Conservation (phyloP, 1,140 invertebrate species). For the Drosophila pseudoobscura region DNA sequence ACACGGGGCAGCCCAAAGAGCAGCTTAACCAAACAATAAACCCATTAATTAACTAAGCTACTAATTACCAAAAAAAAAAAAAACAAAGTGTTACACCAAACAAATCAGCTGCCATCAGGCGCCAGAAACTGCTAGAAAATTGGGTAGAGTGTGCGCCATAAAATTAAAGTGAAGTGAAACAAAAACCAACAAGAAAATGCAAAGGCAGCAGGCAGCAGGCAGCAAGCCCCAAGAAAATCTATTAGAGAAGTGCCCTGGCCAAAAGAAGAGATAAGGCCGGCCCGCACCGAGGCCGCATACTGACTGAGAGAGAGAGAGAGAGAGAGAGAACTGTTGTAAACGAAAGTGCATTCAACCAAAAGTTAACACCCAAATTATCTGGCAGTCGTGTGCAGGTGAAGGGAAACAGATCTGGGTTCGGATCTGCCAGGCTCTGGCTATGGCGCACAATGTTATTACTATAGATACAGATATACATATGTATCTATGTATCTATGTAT, state of each 20-base stretch:
- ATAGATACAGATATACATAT: constrained; percentile 18
- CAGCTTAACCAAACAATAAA: not conserved
- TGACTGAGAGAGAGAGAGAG: constrained; percentile 1
- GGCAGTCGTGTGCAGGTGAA: not conserved
- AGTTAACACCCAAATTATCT: constrained; percentile 32
- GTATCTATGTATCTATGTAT: not conserved
- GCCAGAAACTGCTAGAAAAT: constrained; percentile 13
- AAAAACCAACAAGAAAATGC: constrained; percentile 9
- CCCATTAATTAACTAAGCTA: constrained; percentile 1
- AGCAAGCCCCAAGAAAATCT: constrained; percentile 7
- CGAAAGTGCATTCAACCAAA: constrained; percentile 78
- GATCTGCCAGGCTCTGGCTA: not conserved
- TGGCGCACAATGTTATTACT: constrained; percentile 10
- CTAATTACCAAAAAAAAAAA: constrained; percentile 24
- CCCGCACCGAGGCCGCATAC: not conserved
- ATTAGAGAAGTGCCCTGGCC: constrained; percentile 8
- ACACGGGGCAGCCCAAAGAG: not conserved
- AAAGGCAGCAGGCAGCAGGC: constrained; percentile 5
- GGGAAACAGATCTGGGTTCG: not conserved
- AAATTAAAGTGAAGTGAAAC: constrained; percentile 29
- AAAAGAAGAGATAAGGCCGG: constrained; percentile 9
- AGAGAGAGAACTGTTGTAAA: constrained; percentile 32
- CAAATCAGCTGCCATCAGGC: constrained; percentile 27
- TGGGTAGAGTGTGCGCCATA: not conserved
- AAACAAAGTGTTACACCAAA: constrained; percentile 12